Evolutionary conservation across 2,113 vertebrate species (phyloP), one percentile per base, ranked within the genome.

Genomic region (Setophaga kirtlandii): DNA sequence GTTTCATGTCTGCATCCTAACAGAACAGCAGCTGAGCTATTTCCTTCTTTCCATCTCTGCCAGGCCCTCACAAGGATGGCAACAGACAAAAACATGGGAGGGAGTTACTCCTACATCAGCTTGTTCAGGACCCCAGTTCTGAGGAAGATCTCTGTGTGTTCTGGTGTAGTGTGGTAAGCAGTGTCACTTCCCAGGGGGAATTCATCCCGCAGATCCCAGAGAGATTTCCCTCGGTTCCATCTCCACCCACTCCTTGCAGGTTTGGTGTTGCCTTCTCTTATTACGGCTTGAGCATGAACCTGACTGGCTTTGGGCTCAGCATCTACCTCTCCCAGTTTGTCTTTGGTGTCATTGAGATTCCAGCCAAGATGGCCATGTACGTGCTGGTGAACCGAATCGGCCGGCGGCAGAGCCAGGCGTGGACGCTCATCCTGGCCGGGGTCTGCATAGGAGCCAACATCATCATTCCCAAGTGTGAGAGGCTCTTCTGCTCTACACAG

Each of bases 221-320:
- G 37, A 33, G 17, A 74, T 53, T 39, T 46, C 52, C 33, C 63
- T 78, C 30, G 6, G 6, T 8, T 27, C 13, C 31, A 63, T 39
- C 77, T 74, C 60, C 58, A 35, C 23, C 17, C 3, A 0, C n/a
- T 87, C 56, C 56, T 74, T 49, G 17, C 96, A 99, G 98, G 98
- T 99, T 99, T 70, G 98, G 98, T 5, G 98, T 98, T 31, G 97
- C 98, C 76, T 98, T 99, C 95, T 98, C 98, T 53, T 99, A 99
- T 53, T 99, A 99, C 0, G 98, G 98, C 53, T 98, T 98, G 97
- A 99, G 98, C 92, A 97, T 99, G 89, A 98, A 97, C 20, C 92
- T 99, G 73, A 98, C 98, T 0, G 98, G 98, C 33, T 98, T 99
- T 63, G 98, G 98, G 27, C 94, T 99, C 87, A 97, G 93, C 49